These are phyloP conservation scores for Distichodus sexfasciatus DNA, from an alignment of 2,797 vertebrate genomes.

Conservation along the genomic window DNA sequence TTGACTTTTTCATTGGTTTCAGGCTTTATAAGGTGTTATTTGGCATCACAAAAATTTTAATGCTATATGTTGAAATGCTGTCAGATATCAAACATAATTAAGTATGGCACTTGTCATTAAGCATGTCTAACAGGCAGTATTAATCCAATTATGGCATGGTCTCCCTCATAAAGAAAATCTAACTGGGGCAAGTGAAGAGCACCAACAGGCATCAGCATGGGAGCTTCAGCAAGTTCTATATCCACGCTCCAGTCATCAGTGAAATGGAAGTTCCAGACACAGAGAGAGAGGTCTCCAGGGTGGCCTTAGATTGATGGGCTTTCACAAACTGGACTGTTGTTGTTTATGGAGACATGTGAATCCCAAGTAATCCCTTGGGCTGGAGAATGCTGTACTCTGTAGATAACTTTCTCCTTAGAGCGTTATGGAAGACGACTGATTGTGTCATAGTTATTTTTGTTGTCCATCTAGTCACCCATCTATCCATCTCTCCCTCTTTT, in stretches of 20 bases:
- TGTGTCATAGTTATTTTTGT: no score
- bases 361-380: no score
- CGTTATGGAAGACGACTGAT: no score
- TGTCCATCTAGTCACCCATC: no score
- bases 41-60: background rate
- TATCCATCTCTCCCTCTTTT: no score
- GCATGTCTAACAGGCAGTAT: constrained; percentile 27
- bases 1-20: constrained; percentile 3
- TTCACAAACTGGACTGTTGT: constrained; percentile 49
- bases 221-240: constrained; percentile 49
- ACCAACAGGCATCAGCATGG: constrained; percentile 8
- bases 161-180: constrained; percentile 18
- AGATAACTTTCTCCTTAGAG: no score
- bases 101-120: constrained; percentile 29
- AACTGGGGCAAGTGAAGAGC: constrained; percentile 29
- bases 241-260: constrained; percentile 41
- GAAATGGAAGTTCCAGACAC: constrained; percentile 43
- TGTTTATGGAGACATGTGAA: constrained; percentile 62
- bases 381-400: no score
- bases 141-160: constrained; percentile 36
- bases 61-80: constrained; percentile 1
- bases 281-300: constrained; percentile 47
- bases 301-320: constrained; percentile 59
- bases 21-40: background rate
- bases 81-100: constrained; percentile 32